Evolutionary conservation across 1,140 invertebrate genomes (phyloP), one percentile per base, ranked within the genome.

Genomic region (Drosophila suzukii): DNA sequence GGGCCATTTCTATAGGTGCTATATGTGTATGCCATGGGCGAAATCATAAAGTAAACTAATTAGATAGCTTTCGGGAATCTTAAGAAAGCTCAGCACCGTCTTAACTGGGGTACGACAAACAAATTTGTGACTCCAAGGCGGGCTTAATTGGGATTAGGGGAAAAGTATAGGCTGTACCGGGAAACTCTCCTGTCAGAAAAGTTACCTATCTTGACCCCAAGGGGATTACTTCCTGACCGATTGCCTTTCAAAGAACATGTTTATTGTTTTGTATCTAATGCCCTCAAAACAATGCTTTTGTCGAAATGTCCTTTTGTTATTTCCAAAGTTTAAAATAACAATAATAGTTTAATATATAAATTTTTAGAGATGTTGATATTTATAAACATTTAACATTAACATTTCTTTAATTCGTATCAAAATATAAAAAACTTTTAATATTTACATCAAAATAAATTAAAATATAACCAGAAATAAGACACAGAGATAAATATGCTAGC

Each of bases 1-100:
- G 43, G 70, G 65, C 24, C 62, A 63, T 51, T 75, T 24, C 20
- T 44, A 32, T 76, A 20, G 61, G 43, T 67, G 30, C 30, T 36
- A 15, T 32, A 34, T 34, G 43, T 44, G 13, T 55, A 41, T 50
- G 65, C 43, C 20, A 70, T 39, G 13, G 41, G 43, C 51, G 36
- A 70, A 51, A 67, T 44, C 68, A 71, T 73, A 77, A 66, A 89
- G 81, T 60, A 89, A 89, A 83, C 83, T 77, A 89, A 88, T 89
- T 89, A 88, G 76, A 70, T 44, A 59, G 79, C 51, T 73, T 80
- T 62, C 46, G 11, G 47, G 55, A 73, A 73, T 74, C 66, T 72
- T 38, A 56, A 56, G 51, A 47, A 49, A 73, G 61, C 62, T 55
- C 50, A 51, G 34, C 47, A 7, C 17, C 27, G 11, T 39, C 63